A percentile compares a stretch with the other conserved stretches of the same genome.
These are phyloP conservation scores for Xiphophorus birchmanni DNA, from an alignment of 2,797 vertebrate species.

Conservation along the genomic window DNA sequence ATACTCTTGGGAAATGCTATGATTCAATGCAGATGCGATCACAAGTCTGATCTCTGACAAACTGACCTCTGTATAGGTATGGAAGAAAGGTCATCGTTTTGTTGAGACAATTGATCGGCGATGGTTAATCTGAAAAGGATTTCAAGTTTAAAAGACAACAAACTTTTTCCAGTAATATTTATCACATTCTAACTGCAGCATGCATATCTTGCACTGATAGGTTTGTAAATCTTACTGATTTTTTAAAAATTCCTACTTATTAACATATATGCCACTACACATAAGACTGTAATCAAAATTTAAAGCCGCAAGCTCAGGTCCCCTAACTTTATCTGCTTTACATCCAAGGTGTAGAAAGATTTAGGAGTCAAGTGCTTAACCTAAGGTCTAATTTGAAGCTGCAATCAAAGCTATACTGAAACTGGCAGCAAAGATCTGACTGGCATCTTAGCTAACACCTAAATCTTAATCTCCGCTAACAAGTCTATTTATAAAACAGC, in stretches of 20 bases:
- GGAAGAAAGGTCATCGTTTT: slow-evolving; percentile 2
- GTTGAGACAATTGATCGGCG: slow-evolving; percentile 1
- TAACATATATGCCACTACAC: neutral
- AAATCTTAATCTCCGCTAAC: slow-evolving; percentile 64
- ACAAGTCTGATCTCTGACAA: neutral
- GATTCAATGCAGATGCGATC: neutral
- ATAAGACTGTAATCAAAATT: neutral
- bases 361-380: slow-evolving; percentile 42
- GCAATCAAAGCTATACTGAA: slow-evolving; percentile 46
- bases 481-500: slow-evolving; percentile 60
- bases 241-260: neutral
- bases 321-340: slow-evolving; percentile 22
- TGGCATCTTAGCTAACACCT: slow-evolving; percentile 41
- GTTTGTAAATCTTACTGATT: neutral
- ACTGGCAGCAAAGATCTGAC: slow-evolving; percentile 21
- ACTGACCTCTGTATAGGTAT: neutral
- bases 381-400: slow-evolving; percentile 41
- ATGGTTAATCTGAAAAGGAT: slow-evolving; percentile 22
- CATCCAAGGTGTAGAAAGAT: slow-evolving; percentile 28
- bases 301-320: neutral
- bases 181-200: neutral
- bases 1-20: neutral
- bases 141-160: slow-evolving; percentile 13
- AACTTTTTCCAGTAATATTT: neutral
- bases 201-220: neutral